Evolutionary conservation across 2,113 vertebrate genomes (phyloP), one percentile per base, ranked within the genome.

Genomic region (Erinaceus europaeus): DNA sequence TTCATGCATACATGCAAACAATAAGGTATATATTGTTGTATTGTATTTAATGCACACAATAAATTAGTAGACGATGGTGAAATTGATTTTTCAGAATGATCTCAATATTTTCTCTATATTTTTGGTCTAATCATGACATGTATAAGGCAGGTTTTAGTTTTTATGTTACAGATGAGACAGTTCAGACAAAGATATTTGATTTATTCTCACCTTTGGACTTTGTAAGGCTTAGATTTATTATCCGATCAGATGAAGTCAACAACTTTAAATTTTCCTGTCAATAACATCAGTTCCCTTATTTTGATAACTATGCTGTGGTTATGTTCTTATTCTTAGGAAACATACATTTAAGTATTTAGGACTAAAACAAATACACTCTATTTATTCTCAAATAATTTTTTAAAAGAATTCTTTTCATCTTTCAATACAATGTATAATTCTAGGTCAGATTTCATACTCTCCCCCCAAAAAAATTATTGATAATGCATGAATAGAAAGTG

Each of bases 221-320:
- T 8, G 69, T 53, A 13, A 18, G n/a, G 74, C 59, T 77, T 57
- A 57, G 20, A 46, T n/a, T 67, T 77, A 46, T 57, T 40, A 46
- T 46, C 64, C 44, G 44, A 62, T 42, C 80, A 64, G 21, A 61
- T 89, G 53, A 55, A 42, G 38, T 85, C 27, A 36, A 52, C 1
- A 6, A 74, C 71, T 90, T 65, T 82, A 77, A 74, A 52, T 80
- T 92, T 53, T 78, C n/a, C 18, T 46, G 12, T 85, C 36, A 64
- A 46, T 57, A 71, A 20, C 21, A 29, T 64, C 32, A 59, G 48
- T 61, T 62, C 83, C 46, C 9, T 64, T 44, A 48, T 34, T 71
- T 72, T 52, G 36, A 46, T 38, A 69, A 79, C 23, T 68, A n/a
- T 50, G 34, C 21, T 21, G 3, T 85, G 67, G 27, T 40, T 67